phyloP scores from a whole-genome alignment of 1,140 invertebrate genomes.

The Eumeta japonica region DNA sequence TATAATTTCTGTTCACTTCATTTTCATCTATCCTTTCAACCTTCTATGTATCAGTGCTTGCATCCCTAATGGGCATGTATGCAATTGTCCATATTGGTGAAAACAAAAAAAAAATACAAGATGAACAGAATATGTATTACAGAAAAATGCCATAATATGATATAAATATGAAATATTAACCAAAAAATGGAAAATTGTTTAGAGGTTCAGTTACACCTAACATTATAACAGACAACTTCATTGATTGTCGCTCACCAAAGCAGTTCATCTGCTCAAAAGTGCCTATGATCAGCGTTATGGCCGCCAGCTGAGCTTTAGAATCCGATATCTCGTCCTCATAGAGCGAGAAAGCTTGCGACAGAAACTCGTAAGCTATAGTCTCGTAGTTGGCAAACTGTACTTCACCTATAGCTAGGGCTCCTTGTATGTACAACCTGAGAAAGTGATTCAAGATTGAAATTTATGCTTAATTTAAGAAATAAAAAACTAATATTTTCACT shows the following conservation, averaged over 20 bases:
- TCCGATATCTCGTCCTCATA: constrained; percentile 99
- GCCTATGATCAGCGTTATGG: constrained; percentile 92
- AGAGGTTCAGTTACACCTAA: too few species aligned
- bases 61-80: too few species aligned
- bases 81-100: too few species aligned
- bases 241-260: constrained; percentile 75
- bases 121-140: too few species aligned
- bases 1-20: too few species aligned
- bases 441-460: background rate
- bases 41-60: too few species aligned
- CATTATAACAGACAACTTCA: too few species aligned
- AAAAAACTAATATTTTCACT: background rate
- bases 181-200: too few species aligned
- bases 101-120: too few species aligned
- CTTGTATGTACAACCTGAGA: constrained; percentile 82
- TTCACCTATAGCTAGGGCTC: constrained; percentile 88
- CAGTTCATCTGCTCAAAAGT: constrained; percentile 93
- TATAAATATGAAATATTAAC: too few species aligned
- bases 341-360: constrained; percentile 96
- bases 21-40: too few species aligned
- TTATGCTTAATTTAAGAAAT: background rate
- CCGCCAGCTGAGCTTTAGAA: constrained; percentile 93
- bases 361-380: constrained; percentile 96
- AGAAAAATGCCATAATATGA: too few species aligned
- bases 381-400: constrained; percentile 94